Evolutionary conservation across 1,140 invertebrate genomes (phyloP).

Genomic region (Pogonus chalceus): DNA sequence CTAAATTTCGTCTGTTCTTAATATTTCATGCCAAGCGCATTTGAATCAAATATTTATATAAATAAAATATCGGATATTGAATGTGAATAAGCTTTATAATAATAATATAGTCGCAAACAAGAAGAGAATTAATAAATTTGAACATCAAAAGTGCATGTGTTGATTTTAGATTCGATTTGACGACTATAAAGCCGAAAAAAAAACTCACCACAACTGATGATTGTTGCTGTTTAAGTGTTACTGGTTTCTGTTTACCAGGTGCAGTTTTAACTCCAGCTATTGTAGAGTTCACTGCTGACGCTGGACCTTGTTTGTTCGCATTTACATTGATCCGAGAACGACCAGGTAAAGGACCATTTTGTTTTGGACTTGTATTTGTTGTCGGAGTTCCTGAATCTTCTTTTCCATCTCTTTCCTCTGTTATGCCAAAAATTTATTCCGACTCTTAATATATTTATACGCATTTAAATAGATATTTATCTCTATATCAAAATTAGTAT

Average conservation of each 20-base stretch:
- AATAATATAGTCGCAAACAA: no score
- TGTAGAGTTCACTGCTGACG: neutral
- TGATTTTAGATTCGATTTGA: no score
- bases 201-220: neutral
- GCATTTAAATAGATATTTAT: neutral
- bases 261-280: conserved; percentile 31
- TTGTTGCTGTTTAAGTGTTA: neutral
- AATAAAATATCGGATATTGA: no score
- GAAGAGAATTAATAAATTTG: no score
- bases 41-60: no score
- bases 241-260: conserved; percentile 34
- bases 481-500: neutral
- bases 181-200: no score
- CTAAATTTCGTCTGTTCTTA: neutral
- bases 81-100: no score
- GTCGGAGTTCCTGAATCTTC: conserved; percentile 26
- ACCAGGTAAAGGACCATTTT: conserved; percentile 24
- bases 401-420: neutral
- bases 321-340: neutral
- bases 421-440: neutral
- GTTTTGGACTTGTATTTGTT: conserved; percentile 33
- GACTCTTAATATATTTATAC: neutral
- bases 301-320: neutral
- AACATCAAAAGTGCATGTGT: no score
- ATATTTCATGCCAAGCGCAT: conserved; percentile 5